Conservation (phyloP, 1,140 invertebrate genomes). For the Heliconius himera region DNA sequence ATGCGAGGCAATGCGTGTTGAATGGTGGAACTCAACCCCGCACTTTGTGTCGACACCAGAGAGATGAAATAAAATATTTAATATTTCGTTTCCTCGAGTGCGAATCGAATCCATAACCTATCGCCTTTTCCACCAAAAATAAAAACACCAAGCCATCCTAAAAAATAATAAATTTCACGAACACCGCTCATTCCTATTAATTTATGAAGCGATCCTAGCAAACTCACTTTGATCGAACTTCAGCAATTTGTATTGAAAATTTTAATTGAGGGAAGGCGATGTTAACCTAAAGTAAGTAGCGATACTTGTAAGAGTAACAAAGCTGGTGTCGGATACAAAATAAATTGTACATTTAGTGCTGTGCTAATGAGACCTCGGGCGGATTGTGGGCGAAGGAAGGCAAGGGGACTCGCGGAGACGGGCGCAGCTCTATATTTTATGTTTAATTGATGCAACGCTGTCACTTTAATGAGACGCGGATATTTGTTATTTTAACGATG, state of each 20-base stretch:
- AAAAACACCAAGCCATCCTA: too few relatives aligned
- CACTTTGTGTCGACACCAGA: too few relatives aligned
- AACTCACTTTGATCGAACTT: slow-evolving; percentile 20
- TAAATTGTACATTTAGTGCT: slow-evolving; percentile 74
- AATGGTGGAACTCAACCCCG: too few relatives aligned
- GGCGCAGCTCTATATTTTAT: slow-evolving; percentile 76
- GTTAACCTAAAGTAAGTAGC: slow-evolving; percentile 58
- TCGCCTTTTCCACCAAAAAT: too few relatives aligned
- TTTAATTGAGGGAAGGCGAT: slow-evolving; percentile 41
- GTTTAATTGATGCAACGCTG: slow-evolving; percentile 75
- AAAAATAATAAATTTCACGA: not conserved
- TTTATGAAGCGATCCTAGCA: slow-evolving; percentile 13
- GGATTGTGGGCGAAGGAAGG: slow-evolving; percentile 44
- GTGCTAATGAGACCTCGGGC: slow-evolving; percentile 68
- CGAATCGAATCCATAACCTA: too few relatives aligned
- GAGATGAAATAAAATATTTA: too few relatives aligned
- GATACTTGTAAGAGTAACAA: slow-evolving; percentile 69
- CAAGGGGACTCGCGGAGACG: not conserved
- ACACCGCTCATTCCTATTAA: not conserved
- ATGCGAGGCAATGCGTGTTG: too few relatives aligned
- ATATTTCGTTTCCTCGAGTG: too few relatives aligned
- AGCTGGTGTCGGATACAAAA: slow-evolving; percentile 71
- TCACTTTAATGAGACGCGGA: slow-evolving; percentile 71
- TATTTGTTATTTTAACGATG: slow-evolving; percentile 54
- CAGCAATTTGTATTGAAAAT: slow-evolving; percentile 27